phyloP scores from a whole-genome alignment of 1,140 invertebrate species.

The Apis dorsata region DNA sequence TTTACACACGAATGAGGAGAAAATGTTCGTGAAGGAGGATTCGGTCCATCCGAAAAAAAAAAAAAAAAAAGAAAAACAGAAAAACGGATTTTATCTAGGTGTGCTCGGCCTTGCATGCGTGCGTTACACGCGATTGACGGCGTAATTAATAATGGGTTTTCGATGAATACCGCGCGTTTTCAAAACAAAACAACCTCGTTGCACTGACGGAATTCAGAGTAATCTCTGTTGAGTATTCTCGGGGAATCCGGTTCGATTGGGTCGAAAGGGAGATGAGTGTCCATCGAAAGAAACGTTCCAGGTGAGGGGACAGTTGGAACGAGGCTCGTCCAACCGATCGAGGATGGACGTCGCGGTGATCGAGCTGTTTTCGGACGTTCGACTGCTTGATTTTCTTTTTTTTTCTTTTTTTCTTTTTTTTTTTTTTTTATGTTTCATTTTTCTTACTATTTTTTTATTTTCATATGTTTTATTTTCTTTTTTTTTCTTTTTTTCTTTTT shows the following conservation, averaged over 20 bases:
- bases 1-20: not conserved
- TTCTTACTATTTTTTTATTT: too few relatives aligned
- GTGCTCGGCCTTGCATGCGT: not conserved
- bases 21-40: constrained; percentile 1
- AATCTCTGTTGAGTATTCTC: not conserved
- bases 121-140: not conserved
- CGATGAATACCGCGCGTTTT: not conserved
- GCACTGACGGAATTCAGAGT: not conserved
- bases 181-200: not conserved
- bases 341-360: constrained; percentile 18
- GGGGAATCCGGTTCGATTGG: not conserved
- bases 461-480: too few relatives aligned
- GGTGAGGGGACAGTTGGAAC: not conserved
- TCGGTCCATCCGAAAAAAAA: too few relatives aligned
- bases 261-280: not conserved
- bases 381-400: not conserved
- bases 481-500: too few relatives aligned
- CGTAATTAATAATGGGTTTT: not conserved
- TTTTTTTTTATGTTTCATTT: too few relatives aligned
- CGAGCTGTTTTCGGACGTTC: not conserved
- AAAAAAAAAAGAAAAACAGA: not conserved
- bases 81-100: not conserved
- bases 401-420: not conserved
- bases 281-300: constrained; percentile 21
- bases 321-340: constrained; percentile 27